Base-by-base conservation (phyloP, 2,888 invertebrate genomes). In the Apodemia mormo region DNA sequence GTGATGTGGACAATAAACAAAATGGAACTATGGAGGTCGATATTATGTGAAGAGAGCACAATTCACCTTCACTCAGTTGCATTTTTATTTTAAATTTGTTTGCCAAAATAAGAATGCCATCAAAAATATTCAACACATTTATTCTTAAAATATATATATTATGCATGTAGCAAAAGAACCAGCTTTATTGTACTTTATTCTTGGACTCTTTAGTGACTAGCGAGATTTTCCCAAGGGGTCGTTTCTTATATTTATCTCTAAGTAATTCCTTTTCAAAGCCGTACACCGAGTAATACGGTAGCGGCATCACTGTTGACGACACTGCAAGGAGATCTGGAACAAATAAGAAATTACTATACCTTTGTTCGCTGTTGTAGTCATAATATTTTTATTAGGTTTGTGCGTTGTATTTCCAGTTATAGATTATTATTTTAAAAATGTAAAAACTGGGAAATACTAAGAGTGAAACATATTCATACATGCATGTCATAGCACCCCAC, bases 231-330 rank as follows among this genome's bases (percentile, higher is more conserved):
- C 92, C 92, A 43, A 76, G 79, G 2, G 91, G 91, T 68, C 85
- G 84, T 76, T 87, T 89, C 79, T 88, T 91, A 78, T 87, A 73
- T 80, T 90, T 92, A 72, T 88, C 88, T 69, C 82, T 82, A 2
- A 89, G 86, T 75, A 89, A 79, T 81, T 87, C 90, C 81, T 91
- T 91, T 75, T 93, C 88, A 75, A 81, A 90, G 54, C 85, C 85
- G 79, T 85, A 92, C 9, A 92, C 85, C 0, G 90, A 89, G 80
- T 91, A 89, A 78, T 85, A 90, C 2, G 91, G 89, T 43, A 93
- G 82, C 0, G 93, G 93, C 76, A 89, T 77, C 73, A 93, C 92
- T 1, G 92, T 93, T 12, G 93, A 93, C 5, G 93, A 92, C 43
- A 93, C 85, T 0, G 92, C 83, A 79, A 90, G 74, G 22, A 93